A percentile compares a stretch with the other conserved stretches of the same genome.
phyloP scores from a whole-genome alignment of 2,113 vertebrate species.

The Cricetomys ansorgei region DNA sequence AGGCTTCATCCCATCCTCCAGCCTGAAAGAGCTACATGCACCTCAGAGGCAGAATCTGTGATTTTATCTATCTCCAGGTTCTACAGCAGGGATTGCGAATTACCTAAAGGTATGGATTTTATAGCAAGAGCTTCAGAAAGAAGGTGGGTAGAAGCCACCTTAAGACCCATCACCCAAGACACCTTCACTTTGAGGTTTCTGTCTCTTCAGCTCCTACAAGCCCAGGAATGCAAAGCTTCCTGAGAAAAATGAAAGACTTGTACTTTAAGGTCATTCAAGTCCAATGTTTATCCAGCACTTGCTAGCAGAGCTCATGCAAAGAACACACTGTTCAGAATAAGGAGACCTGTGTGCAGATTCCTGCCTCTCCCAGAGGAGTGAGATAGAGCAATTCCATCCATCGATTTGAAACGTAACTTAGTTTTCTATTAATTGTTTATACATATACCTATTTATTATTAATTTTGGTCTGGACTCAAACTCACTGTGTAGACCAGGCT shows the following conservation, averaged over 20 bases:
- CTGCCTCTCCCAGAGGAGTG: neutral
- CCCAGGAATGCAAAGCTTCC: neutral
- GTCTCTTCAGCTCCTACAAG: neutral
- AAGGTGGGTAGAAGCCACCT: neutral
- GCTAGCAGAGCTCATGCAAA: neutral
- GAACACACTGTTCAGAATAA: neutral
- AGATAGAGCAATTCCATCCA: neutral
- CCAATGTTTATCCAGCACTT: neutral
- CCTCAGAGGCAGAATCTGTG: neutral
- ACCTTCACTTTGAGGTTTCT: neutral
- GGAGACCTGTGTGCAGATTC: neutral
- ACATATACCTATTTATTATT: neutral
- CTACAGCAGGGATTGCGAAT: neutral
- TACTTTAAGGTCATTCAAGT: neutral
- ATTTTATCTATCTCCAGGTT: neutral
- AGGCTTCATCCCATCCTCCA: rapidly evolving
- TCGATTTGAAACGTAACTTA: neutral
- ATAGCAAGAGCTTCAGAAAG: neutral
- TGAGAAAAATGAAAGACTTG: neutral
- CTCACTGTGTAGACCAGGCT: neutral
- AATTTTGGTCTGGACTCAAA: neutral
- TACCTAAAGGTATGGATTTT: neutral
- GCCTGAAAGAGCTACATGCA: neutral
- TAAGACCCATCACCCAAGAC: no score
- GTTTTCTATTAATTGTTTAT: neutral